Evolutionary conservation across 1,140 invertebrate species (phyloP).

Genomic region (Aphelenchoides besseyi): DNA sequence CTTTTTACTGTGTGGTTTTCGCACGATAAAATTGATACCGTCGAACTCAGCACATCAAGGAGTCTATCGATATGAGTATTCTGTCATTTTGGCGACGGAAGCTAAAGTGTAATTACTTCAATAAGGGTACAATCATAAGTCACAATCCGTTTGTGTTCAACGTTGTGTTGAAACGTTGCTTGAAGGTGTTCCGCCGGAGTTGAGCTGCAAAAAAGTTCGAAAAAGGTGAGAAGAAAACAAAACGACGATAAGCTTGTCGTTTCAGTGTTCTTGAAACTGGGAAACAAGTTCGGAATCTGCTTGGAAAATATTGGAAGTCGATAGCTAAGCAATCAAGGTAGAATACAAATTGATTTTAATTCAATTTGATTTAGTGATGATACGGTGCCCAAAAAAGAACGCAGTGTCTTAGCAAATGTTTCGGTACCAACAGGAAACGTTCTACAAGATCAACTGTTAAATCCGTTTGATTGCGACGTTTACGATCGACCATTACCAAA

Average conservation of each 20-base stretch:
- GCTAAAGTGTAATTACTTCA: too few species aligned
- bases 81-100: background rate
- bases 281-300: background rate
- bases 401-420: background rate
- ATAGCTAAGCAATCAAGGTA: background rate
- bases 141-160: slow-evolving; percentile 12
- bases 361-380: background rate
- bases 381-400: background rate
- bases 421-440: background rate
- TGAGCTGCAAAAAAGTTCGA: slow-evolving; percentile 9
- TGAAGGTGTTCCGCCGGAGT: background rate
- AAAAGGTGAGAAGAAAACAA: background rate
- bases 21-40: too few species aligned
- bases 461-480: background rate
- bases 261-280: background rate
- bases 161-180: slow-evolving; percentile 10
- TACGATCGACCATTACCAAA: background rate
- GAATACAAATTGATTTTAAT: too few species aligned
- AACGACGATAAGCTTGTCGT: background rate
- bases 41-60: too few species aligned
- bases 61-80: background rate
- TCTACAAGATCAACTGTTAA: background rate
- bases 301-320: background rate
- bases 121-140: slow-evolving; percentile 15
- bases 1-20: too few species aligned